Conservation (phyloP, 1,140 invertebrate genomes). For the Camponotus floridanus region DNA sequence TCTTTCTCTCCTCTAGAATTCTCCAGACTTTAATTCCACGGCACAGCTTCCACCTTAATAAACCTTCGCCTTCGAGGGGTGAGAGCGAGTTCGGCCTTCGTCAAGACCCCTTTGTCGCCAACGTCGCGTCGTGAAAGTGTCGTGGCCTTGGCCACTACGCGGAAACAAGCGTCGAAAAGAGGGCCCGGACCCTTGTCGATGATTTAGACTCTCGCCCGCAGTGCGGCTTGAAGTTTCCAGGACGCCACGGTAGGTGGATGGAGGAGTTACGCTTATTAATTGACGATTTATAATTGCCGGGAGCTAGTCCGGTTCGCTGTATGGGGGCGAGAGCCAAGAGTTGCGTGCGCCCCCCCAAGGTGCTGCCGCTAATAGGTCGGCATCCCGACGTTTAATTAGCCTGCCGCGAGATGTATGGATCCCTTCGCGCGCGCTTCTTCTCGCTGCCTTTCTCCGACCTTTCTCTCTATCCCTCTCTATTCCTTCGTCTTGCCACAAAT, state of each 20-base stretch:
- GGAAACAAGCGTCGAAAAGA: slow-evolving; percentile 41
- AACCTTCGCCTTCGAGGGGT: slow-evolving; percentile 48
- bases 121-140: slow-evolving; percentile 1
- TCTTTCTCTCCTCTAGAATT: neutral
- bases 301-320: slow-evolving; percentile 58
- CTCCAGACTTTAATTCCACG: slow-evolving; percentile 51
- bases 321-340: slow-evolving; percentile 45
- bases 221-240: slow-evolving; percentile 45
- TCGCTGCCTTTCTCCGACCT: slow-evolving; percentile 2
- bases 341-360: slow-evolving; percentile 72
- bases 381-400: slow-evolving; percentile 80
- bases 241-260: slow-evolving; percentile 51
- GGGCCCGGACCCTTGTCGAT: slow-evolving; percentile 32
- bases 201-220: slow-evolving; percentile 59
- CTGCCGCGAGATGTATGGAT: slow-evolving; percentile 77
- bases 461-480: slow-evolving; percentile 47
- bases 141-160: slow-evolving; percentile 33
- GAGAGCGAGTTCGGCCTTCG: slow-evolving; percentile 11
- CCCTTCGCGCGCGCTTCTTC: slow-evolving; percentile 2
- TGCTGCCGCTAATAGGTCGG: slow-evolving; percentile 76
- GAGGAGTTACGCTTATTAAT: slow-evolving; percentile 79
- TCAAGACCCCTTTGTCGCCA: slow-evolving; percentile 23
- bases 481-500: slow-evolving; percentile 21
- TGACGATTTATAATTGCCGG: slow-evolving; percentile 80
- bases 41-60: slow-evolving; percentile 60